Base-by-base conservation (phyloP, 2,797 vertebrate species). In the Microtus californicus region DNA sequence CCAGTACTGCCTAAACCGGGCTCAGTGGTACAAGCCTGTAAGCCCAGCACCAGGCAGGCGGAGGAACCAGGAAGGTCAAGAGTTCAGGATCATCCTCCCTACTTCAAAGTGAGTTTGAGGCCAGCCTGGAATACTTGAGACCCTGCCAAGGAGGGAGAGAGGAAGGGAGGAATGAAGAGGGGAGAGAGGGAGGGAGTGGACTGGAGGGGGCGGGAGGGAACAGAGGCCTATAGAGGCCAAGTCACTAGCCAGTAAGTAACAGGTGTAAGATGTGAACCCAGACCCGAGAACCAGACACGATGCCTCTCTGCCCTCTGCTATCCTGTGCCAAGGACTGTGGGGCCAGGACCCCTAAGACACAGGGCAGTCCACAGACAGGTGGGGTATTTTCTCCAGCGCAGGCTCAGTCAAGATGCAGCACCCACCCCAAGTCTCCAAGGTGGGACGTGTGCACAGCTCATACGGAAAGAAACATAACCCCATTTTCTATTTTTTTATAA, bases 381-480 rank as follows among this genome's bases (percentile, higher is more conserved):
- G 0, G 34, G 59, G 9, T 31, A 40, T 69, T 40, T n/a, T 27
- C 79, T 77, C 48, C 19, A n/a, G 17, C 21, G 6, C 37, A 29
- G 61, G 1, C 29, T 17, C 65, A 27, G 80, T n/a, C 40, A 5
- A 0, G 7, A 48, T 0, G 56, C 7, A 56, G 7, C 11, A 23
- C 37, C 5, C 2, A 79, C 4, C 17, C 56, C 40, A 9, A 14
- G 63, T 61, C 83, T 71, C 37, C 23, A 3, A 29, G n/a, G 21
- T 2, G 31, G 48, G n/a, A 6, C 0, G 0, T 0, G 43, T 13
- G 10, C 11, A 34, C 81, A 3, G 0, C 1, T 40, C 54, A 14
- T 1, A 19, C 0, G 7, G 13, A 27, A 77, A 87, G 95, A 93
- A 80, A 81, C 45, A 40, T 3, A 37, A 0, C n/a, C 40, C 40